Percentiles rank a stretch among this genome's conserved stretches.
Evolutionary conservation across 2,797 vertebrate genomes (phyloP).

Genomic region (Microctenopoma lineatum): DNA sequence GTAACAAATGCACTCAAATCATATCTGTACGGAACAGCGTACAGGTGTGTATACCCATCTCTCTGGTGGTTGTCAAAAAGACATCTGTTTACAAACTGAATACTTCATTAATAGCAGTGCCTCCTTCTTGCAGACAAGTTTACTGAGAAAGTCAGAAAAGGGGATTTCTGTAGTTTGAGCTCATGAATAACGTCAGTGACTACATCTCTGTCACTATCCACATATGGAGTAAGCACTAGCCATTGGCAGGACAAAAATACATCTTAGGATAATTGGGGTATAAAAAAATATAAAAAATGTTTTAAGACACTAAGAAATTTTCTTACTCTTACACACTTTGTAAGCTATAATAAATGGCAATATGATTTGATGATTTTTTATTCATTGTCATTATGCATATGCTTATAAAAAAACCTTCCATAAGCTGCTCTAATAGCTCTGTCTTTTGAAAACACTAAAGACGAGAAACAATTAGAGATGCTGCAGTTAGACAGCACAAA

Average conservation of each 20-base stretch:
- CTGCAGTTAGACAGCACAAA: background rate
- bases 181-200: background rate
- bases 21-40: constrained; percentile 44
- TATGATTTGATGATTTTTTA: background rate
- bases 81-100: background rate
- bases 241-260: too few relatives aligned
- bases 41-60: constrained; percentile 27
- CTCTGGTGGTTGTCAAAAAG: constrained; percentile 11
- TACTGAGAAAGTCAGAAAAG: background rate
- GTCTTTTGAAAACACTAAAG: background rate
- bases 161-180: background rate
- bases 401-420: too few relatives aligned
- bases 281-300: too few relatives aligned
- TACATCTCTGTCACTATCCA: background rate
- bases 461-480: background rate
- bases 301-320: too few relatives aligned
- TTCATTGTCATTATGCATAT: background rate
- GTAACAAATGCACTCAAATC: constrained; percentile 30
- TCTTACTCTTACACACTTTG: background rate
- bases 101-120: background rate
- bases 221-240: background rate
- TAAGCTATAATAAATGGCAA: background rate
- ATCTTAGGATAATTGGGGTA: too few relatives aligned
- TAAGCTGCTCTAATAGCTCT: background rate
- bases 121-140: background rate